phyloP scores from a whole-genome alignment of 2,888 invertebrate genomes.

The Endotricha flammealis region DNA sequence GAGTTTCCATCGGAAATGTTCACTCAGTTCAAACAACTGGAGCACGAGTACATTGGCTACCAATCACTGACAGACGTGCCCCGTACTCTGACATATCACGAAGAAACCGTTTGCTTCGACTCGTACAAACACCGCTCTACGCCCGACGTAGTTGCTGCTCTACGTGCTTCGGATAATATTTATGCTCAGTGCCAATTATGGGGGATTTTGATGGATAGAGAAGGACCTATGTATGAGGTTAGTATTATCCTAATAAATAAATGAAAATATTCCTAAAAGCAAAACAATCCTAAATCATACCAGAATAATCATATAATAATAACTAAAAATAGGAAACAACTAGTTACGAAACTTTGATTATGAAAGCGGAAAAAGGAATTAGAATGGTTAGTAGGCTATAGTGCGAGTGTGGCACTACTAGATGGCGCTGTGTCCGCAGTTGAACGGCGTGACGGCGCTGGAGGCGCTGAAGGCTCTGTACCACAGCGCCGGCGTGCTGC shows the following conservation, averaged over 20 bases:
- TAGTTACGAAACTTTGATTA: too few species aligned
- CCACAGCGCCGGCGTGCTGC: slow-evolving; percentile 89
- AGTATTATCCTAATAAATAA: slow-evolving; percentile 31
- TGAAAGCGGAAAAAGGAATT: too few species aligned
- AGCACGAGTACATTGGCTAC: slow-evolving; percentile 95
- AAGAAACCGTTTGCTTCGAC: slow-evolving; percentile 78
- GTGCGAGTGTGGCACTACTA: too few species aligned
- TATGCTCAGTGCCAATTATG: slow-evolving; percentile 90
- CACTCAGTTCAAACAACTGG: slow-evolving; percentile 91
- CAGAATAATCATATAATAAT: too few species aligned
- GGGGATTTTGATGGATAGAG: slow-evolving; percentile 88
- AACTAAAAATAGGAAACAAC: too few species aligned
- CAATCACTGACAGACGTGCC: slow-evolving; percentile 97
- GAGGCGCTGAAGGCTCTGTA: slow-evolving; percentile 85
- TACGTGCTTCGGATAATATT: slow-evolving; percentile 84
- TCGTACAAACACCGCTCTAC: slow-evolving; percentile 81
- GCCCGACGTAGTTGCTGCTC: slow-evolving; percentile 84
- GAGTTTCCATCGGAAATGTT: slow-evolving; percentile 85
- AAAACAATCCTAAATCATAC: too few species aligned
- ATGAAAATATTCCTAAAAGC: neutral
- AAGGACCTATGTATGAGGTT: slow-evolving; percentile 88
- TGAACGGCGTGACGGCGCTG: slow-evolving; percentile 77
- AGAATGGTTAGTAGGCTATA: too few species aligned
- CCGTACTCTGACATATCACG: slow-evolving; percentile 85
- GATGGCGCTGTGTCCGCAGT: slow-evolving; percentile 29